Evolutionary conservation across 2,113 vertebrate genomes (phyloP).

Genomic region (Phylloscopus trochilus): DNA sequence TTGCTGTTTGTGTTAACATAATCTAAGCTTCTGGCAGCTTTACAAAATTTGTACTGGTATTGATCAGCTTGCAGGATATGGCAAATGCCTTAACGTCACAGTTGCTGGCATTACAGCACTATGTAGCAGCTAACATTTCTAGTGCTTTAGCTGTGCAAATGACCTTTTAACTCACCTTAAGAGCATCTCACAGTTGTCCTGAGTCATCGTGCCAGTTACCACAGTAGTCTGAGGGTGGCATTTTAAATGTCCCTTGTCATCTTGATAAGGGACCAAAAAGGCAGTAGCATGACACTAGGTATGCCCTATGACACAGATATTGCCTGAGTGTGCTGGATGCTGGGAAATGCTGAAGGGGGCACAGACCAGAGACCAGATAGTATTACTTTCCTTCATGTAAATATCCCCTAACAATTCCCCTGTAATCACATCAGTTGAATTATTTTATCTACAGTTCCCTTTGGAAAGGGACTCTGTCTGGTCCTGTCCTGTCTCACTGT

Average conservation of each 20-base stretch:
- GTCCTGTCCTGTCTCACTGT: background rate
- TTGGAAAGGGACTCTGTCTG: background rate
- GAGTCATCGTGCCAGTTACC: background rate
- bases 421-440: background rate
- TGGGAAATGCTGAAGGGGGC: background rate
- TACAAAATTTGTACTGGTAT: background rate
- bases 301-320: background rate
- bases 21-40: background rate
- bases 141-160: background rate
- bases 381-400: background rate
- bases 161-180: constrained; percentile 24
- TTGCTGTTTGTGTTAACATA: background rate
- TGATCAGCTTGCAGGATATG: background rate
- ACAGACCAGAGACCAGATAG: background rate
- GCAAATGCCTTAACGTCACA: background rate
- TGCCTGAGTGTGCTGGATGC: background rate
- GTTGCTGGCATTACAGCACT: background rate
- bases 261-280: constrained; percentile 4
- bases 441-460: background rate
- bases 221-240: background rate
- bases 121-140: background rate
- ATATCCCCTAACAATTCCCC: background rate
- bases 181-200: background rate
- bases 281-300: background rate
- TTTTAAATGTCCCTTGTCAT: background rate